These are phyloP conservation scores for Addax nasomaculatus DNA, from an alignment of 2,113 vertebrate genomes.

Conservation along the genomic window DNA sequence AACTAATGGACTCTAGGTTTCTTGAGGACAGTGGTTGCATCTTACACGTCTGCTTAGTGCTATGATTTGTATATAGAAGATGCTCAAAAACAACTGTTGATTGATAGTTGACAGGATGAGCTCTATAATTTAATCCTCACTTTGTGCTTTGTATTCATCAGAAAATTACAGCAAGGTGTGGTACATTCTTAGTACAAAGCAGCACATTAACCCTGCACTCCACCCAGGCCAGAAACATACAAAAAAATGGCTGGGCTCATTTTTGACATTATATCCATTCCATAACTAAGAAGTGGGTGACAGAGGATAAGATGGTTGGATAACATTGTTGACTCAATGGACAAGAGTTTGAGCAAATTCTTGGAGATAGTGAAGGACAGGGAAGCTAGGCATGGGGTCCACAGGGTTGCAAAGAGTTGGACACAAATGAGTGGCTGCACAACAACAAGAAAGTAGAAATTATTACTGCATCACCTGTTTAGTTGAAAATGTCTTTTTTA, in stretches of 20 bases:
- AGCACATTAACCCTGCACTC: neutral
- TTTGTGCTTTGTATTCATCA: slow-evolving; percentile 45
- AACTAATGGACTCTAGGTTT: neutral
- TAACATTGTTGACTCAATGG: neutral
- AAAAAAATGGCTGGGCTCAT: slow-evolving; percentile 42
- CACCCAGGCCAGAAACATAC: slow-evolving; percentile 34
- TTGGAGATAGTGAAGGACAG: neutral
- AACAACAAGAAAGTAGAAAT: neutral
- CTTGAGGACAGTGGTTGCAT: neutral
- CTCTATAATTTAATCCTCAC: slow-evolving; percentile 48
- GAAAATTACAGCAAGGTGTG: slow-evolving; percentile 62
- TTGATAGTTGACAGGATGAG: slow-evolving; percentile 38
- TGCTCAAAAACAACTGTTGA: slow-evolving; percentile 47
- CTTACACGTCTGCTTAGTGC: neutral
- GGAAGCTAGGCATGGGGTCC: neutral
- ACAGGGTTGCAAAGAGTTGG: accelerated
- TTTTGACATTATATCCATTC: slow-evolving; percentile 60
- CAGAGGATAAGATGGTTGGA: neutral
- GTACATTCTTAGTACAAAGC: slow-evolving; percentile 40
- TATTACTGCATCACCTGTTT: neutral
- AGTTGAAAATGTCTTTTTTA: neutral
- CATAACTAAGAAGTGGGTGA: neutral
- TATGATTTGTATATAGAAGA: neutral
- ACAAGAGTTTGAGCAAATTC: neutral
- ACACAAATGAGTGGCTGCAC: neutral